Evolutionary conservation across 2,113 vertebrate species (phyloP), one percentile per base, ranked within the genome.

Genomic region (Kryptolebias marmoratus): DNA sequence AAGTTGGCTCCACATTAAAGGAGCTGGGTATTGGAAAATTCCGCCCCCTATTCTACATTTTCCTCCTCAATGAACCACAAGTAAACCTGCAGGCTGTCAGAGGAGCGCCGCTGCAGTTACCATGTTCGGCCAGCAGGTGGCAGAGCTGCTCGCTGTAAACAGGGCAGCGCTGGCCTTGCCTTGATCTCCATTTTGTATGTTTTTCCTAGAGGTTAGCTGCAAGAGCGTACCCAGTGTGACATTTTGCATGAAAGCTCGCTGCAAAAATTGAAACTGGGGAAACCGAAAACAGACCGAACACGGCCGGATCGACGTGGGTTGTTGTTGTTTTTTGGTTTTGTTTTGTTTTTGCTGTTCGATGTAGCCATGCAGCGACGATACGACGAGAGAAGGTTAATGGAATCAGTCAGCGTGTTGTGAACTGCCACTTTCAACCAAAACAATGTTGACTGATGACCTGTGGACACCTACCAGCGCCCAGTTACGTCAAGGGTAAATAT

Each of bases 171-270:
- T 39, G 62, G 85, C 58, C 80, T 78, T 13, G 36, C 72, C 62
- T 56, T 42, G 86, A 89, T 93, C 93, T 94, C 94, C 93, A 95
- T 95, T 95, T 95, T 95, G 93, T 92, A 88, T 93, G 89, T 93
- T 94, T 93, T 94, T 88, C 89, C 88, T 90, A 79, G 81, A 91
- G 87, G 92, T 93, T 87, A 92, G 91, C 89, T 81, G 87, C 79
- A 53, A 42, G n/a, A 53, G n/a, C 50, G 50, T 13, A 14, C 28
- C 27, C 76, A 73, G 56, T 64, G 56, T 56, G 53, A 66, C 74
- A 65, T 60, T 76, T 71, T 60, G 61, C 53, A 9, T 76, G 60
- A 44, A 31, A n/a, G 30, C 74, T 61, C 45, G 16, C 39, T n/a
- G 74, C 63, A 45, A 8, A 49, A 52, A 15, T 79, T 67, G 39